Conservation (phyloP, 2,888 invertebrate genomes). For the Brenthis daphne region DNA sequence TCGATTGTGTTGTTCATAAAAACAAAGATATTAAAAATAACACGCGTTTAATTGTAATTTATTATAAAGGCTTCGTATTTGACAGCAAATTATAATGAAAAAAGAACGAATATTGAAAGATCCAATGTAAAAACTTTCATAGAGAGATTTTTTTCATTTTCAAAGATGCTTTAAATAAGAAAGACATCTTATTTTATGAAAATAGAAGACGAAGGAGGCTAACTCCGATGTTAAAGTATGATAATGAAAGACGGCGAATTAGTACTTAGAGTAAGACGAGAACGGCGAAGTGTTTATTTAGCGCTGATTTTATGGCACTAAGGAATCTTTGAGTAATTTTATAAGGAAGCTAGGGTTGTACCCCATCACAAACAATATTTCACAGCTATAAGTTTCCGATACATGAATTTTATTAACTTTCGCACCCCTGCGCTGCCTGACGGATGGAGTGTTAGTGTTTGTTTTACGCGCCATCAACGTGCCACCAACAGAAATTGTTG, state of each 20-base stretch:
- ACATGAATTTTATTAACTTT: conserved; percentile 82
- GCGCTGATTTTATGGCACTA: conserved; percentile 41
- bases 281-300: conserved; percentile 33
- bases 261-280: conserved; percentile 30
- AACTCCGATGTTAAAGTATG: conserved; percentile 21
- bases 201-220: conserved; percentile 14
- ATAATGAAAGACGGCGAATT: conserved; percentile 31
- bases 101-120: not conserved
- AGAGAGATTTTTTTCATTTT: conserved; percentile 5
- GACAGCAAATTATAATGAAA: not conserved
- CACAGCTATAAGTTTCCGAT: conserved; percentile 80
- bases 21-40: not conserved
- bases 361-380: conserved; percentile 73
- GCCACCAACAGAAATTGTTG: conserved; percentile 57
- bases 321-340: conserved; percentile 49
- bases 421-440: conserved; percentile 58
- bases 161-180: not conserved
- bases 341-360: conserved; percentile 65
- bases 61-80: too few species aligned
- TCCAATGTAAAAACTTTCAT: not conserved
- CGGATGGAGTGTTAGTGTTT: conserved; percentile 74
- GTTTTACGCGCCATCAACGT: conserved; percentile 78
- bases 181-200: conserved; percentile 15
- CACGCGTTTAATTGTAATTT: too few species aligned
- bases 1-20: conserved; percentile 9